Evolutionary conservation across 2,888 invertebrate species (phyloP).

Genomic region (Gisinianus flammeolus): DNA sequence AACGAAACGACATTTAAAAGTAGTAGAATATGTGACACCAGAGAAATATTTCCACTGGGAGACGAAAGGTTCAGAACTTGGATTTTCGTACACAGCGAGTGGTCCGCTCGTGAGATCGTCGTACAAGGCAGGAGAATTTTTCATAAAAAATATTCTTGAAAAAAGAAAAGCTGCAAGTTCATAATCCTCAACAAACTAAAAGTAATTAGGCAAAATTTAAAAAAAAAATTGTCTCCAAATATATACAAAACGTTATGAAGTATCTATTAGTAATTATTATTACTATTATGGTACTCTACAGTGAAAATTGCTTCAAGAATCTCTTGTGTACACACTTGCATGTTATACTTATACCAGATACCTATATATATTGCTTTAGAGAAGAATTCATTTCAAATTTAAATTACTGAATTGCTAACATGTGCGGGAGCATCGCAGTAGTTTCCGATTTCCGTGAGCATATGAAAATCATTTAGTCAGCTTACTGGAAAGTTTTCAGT

Average conservation of each 20-base stretch:
- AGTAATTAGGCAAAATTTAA: neutral
- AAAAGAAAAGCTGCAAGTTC: constrained; percentile 59
- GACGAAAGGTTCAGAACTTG: constrained; percentile 77
- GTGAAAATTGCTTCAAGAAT: too few species aligned
- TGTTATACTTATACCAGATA: too few species aligned
- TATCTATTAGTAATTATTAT: neutral
- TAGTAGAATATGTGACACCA: constrained; percentile 95
- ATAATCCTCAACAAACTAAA: neutral
- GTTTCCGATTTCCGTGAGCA: too few species aligned
- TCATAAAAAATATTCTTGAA: constrained; percentile 79
- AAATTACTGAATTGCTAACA: too few species aligned
- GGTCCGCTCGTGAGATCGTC: constrained; percentile 96
- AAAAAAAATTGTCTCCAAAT: neutral
- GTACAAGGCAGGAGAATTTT: constrained; percentile 97
- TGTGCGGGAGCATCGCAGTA: too few species aligned
- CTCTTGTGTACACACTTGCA: too few species aligned
- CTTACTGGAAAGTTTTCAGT: too few species aligned
- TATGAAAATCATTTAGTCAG: too few species aligned
- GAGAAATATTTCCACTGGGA: constrained; percentile 91
- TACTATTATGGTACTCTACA: too few species aligned
- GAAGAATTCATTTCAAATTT: too few species aligned
- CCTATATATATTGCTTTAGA: too few species aligned
- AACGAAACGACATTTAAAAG: constrained; percentile 90
- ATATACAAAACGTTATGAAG: neutral
- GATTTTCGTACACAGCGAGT: constrained; percentile 96